These are phyloP conservation scores for Agrotis ipsilon DNA, from an alignment of 2,888 invertebrate species.

Conservation along the genomic window DNA sequence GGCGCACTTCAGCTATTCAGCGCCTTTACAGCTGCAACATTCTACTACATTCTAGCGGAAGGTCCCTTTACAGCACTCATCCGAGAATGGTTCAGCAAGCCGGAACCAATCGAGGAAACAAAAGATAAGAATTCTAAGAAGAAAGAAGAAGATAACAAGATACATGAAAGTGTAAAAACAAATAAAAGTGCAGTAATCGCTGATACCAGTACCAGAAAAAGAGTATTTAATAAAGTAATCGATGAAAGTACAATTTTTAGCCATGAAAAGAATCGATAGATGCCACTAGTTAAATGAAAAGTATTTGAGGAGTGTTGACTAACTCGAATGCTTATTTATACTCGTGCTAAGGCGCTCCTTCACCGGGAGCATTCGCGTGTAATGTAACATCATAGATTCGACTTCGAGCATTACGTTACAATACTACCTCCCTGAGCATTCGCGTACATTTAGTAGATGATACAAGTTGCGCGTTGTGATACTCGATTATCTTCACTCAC, in stretches of 20 bases:
- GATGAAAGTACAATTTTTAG: too few species aligned
- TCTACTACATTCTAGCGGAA: slow-evolving; percentile 42
- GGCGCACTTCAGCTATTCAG: fast-evolving
- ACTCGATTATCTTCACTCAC: too few species aligned
- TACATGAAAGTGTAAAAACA: neutral
- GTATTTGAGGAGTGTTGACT: too few species aligned
- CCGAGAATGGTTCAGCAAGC: neutral
- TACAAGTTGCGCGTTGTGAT: too few species aligned
- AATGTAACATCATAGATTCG: too few species aligned
- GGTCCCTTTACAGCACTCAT: slow-evolving; percentile 19
- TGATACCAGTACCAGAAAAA: neutral
- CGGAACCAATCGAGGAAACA: neutral
- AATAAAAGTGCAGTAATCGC: neutral
- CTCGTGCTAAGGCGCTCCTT: too few species aligned
- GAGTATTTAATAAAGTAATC: neutral
- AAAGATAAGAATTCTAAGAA: neutral
- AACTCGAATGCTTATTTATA: too few species aligned
- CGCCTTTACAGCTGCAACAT: slow-evolving; percentile 2
- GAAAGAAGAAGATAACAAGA: neutral
- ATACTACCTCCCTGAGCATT: too few species aligned
- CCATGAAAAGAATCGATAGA: slow-evolving; percentile 7
- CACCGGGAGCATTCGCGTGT: too few species aligned
- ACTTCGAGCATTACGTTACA: too few species aligned
- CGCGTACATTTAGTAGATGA: too few species aligned
- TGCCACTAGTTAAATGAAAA: too few species aligned